Evolutionary conservation across 2,797 vertebrate genomes (phyloP).

Genomic region (Spinus olivaceus): DNA sequence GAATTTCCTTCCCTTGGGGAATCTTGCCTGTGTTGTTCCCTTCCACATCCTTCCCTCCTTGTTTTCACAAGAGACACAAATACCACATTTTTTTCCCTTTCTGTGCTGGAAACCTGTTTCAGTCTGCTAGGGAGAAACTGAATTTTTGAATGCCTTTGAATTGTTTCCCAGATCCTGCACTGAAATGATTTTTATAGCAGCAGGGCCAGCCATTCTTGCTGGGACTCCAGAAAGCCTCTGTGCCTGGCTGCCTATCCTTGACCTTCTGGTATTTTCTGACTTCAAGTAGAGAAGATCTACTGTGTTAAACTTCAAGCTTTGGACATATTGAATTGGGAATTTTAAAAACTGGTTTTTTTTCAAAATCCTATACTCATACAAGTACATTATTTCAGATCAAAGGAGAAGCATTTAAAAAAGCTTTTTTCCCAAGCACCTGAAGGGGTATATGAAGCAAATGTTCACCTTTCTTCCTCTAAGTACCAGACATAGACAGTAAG

Average conservation of each 20-base stretch:
- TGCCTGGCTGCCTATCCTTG: background rate
- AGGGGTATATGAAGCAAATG: background rate
- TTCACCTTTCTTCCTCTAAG: background rate
- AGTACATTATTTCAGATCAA: background rate
- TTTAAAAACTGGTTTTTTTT: background rate
- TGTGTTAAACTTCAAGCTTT: background rate
- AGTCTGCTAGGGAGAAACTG: background rate
- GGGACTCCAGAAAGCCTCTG: background rate
- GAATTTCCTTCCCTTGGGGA: background rate
- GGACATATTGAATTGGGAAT: background rate
- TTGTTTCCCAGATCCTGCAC: background rate
- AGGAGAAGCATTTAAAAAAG: background rate
- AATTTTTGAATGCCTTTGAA: background rate
- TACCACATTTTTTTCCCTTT: background rate
- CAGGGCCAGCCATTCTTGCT: background rate
- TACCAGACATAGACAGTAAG: background rate
- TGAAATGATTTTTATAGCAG: background rate
- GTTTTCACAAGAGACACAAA: background rate
- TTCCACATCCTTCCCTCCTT: accelerated
- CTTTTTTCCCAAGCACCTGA: background rate
- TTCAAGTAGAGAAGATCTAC: background rate
- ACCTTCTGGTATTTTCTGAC: background rate
- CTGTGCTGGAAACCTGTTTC: background rate
- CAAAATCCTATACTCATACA: background rate
- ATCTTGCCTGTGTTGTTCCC: background rate